Evolutionary conservation across 2,888 invertebrate species (phyloP).

Genomic region (Nymphalis polychloros): DNA sequence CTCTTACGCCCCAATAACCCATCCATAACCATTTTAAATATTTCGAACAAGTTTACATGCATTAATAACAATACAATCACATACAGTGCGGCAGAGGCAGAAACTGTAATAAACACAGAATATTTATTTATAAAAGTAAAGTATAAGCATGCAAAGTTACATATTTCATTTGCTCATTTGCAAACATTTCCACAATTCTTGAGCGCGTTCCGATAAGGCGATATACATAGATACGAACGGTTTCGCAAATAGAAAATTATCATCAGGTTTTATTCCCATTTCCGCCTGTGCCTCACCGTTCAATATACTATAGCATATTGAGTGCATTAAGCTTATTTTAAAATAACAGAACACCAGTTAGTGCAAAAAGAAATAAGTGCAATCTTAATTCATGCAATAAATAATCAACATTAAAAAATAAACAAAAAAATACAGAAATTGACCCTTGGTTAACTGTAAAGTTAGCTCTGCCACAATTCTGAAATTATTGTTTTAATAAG

Average conservation of each 20-base stretch:
- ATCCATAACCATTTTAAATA: slow-evolving; percentile 8
- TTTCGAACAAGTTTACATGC: slow-evolving; percentile 4
- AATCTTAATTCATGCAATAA: slow-evolving; percentile 64
- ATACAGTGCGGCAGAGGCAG: neutral
- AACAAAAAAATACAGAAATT: slow-evolving; percentile 30
- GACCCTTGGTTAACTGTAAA: slow-evolving; percentile 11
- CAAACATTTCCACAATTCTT: neutral
- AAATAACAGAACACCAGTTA: slow-evolving; percentile 15
- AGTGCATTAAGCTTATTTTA: slow-evolving; percentile 11
- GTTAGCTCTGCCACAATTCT: slow-evolving; percentile 33
- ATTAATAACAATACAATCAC: neutral
- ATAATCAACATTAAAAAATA: slow-evolving; percentile 62
- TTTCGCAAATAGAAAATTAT: slow-evolving; percentile 5
- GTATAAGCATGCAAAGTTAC: neutral
- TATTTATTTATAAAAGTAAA: neutral
- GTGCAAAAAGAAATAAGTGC: slow-evolving; percentile 50
- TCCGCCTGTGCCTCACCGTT: slow-evolving; percentile 7
- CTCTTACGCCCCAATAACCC: slow-evolving; percentile 14
- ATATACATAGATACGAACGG: slow-evolving; percentile 2
- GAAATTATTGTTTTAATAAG: neutral
- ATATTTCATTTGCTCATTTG: neutral
- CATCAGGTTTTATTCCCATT: slow-evolving; percentile 1
- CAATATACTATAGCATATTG: neutral
- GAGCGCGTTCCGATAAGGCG: neutral
- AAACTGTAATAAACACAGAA: neutral